Evolutionary conservation across 2,888 invertebrate species (phyloP).

Genomic region (Drosophila ezoana): DNA sequence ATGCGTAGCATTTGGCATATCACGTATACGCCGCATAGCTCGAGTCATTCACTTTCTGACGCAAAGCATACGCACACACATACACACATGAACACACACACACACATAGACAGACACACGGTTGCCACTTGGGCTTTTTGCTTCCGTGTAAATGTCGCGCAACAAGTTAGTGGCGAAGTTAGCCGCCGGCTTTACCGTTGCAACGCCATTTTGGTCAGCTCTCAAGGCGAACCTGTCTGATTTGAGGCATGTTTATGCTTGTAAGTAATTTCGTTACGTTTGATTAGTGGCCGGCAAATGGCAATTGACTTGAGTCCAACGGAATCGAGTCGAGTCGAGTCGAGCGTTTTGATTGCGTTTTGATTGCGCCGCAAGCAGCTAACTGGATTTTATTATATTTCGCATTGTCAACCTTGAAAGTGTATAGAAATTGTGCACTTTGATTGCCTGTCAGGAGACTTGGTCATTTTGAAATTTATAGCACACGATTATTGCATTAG

Average conservation of each 20-base stretch:
- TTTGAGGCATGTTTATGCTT: conserved; percentile 73
- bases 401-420: conserved; percentile 69
- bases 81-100: not conserved
- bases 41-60: conserved; percentile 17
- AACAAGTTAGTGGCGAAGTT: conserved; percentile 76
- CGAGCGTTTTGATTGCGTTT: conserved; percentile 32
- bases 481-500: conserved; percentile 80
- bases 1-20: conserved; percentile 62
- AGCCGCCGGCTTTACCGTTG: conserved; percentile 66
- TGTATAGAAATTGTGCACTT: conserved; percentile 72
- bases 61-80: not conserved
- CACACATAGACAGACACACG: conserved; percentile 19
- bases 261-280: conserved; percentile 74
- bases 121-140: conserved; percentile 43
- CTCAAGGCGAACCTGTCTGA: conserved; percentile 83
- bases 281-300: conserved; percentile 79
- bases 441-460: conserved; percentile 64
- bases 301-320: conserved; percentile 66
- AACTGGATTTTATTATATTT: conserved; percentile 63
- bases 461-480: conserved; percentile 68
- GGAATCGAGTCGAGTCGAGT: conserved; percentile 21
- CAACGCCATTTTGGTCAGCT: conserved; percentile 79
- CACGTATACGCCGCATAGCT: conserved; percentile 68
- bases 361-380: conserved; percentile 47
- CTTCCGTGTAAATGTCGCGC: conserved; percentile 83